phyloP scores from a whole-genome alignment of 2,797 vertebrate species.

The Morus bassanus region DNA sequence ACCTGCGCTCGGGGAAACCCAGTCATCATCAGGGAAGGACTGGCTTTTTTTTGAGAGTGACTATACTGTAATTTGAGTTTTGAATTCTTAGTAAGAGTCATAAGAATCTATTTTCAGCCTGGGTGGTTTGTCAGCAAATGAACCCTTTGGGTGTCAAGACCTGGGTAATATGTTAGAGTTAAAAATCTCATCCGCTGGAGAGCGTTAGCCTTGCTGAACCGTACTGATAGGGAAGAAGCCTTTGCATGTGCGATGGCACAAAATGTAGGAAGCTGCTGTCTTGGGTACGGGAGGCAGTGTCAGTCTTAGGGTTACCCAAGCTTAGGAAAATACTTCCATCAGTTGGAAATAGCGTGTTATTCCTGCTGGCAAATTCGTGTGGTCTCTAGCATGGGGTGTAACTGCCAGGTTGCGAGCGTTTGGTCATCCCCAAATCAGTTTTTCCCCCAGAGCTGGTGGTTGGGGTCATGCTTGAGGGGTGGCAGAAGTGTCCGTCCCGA shows the following conservation, averaged over 20 bases:
- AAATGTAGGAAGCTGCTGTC: neutral
- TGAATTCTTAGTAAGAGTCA: neutral
- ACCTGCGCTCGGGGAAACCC: fast-evolving
- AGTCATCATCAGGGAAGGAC: neutral
- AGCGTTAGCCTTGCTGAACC: neutral
- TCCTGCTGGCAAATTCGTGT: neutral
- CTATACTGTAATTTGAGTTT: neutral
- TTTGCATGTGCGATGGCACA: fast-evolving
- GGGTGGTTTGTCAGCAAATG: neutral
- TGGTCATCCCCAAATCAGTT: neutral
- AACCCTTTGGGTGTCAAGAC: neutral
- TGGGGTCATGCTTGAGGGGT: neutral
- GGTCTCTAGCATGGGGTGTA: neutral
- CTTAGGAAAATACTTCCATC: neutral
- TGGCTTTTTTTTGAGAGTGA: neutral
- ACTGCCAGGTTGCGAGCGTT: neutral
- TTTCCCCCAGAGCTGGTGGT: neutral
- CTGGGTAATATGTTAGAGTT: neutral
- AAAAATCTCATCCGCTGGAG: neutral
- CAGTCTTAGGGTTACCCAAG: neutral
- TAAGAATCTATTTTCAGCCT: neutral
- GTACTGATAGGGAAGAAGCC: too few relatives aligned
- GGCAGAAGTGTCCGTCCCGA: neutral
- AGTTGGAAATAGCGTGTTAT: neutral
- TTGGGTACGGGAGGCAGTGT: neutral